Evolutionary conservation across 2,797 vertebrate species (phyloP), one percentile per base, ranked within the genome.

Genomic region (Sebastiscus albofasciatus): DNA sequence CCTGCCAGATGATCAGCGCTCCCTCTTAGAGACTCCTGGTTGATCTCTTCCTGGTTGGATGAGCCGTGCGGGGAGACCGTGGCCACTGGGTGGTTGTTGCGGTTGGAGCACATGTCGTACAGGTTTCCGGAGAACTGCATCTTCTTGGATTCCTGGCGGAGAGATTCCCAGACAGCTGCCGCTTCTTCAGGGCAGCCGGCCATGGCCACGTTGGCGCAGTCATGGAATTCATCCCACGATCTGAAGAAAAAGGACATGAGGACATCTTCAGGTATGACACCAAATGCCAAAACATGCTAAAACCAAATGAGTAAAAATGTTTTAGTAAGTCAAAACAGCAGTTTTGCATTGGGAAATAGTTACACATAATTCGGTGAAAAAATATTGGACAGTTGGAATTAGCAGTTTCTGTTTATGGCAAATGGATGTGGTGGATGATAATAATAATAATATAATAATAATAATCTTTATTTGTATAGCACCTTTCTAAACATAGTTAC

Each of bases 141-240:
- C 89, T 96, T 97, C 83, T 96, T 96, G 77, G 97, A 98, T 74
- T 99, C 97, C 85, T 96, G 95, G 29, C 97, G 96, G 82, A 99
- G 95, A 2, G 97, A 99, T 77, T 98, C 97, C 97, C 98, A 99
- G 31, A 98, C 96, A 0, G 96, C 93, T 0, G 97, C 96, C 0
- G 97, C 96, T 72, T 98, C 97, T 54, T 97, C 95, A 0, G 97
- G 97, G 88, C 97, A 99, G 67, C 95, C 94, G 0, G 95, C 96
- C 82, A 99, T 94, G 12, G 97, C 97, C 55, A 86, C 77, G 0
- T 95, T 97, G 58, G 97, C 97, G 0, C 98, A 99, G 77, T 93
- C 85, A 2, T 98, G 97, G 88, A 99, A 99, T 5, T 97, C 95
- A 18, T 98, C 97, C 98, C 98, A 98, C 13, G 97, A 97, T 87